Percentiles rank a stretch among this genome's conserved stretches.
phyloP scores from a whole-genome alignment of 2,888 invertebrate genomes.

The Blera fallax region DNA sequence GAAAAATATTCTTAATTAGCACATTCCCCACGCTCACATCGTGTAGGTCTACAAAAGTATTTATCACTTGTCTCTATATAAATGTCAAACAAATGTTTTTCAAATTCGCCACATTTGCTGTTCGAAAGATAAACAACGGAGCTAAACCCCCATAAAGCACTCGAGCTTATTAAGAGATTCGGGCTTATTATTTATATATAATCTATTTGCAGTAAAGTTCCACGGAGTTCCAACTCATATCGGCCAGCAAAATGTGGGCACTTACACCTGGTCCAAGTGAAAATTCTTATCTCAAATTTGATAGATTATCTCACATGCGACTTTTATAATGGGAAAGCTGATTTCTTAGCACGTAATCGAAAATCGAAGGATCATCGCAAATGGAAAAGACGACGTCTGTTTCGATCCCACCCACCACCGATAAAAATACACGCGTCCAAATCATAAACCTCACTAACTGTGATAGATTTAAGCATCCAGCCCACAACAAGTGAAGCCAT shows the following conservation, averaged over 20 bases:
- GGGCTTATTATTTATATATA: not conserved
- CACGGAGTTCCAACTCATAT: not conserved
- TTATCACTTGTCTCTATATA: not conserved
- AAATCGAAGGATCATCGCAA: not conserved
- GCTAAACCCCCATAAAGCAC: not conserved
- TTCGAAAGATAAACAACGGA: not conserved
- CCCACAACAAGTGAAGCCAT: not conserved
- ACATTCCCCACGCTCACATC: not conserved
- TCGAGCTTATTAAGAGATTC: not conserved
- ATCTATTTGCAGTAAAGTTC: not conserved
- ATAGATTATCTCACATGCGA: not conserved
- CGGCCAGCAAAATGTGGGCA: not conserved
- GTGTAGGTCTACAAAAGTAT: not conserved
- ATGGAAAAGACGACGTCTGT: not conserved
- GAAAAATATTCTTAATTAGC: not conserved
- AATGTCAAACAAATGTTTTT: conserved; percentile 10
- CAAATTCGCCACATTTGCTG: not conserved
- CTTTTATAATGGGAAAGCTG: not conserved
- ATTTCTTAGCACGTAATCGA: not conserved
- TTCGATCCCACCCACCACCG: not conserved
- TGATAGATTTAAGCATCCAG: not conserved
- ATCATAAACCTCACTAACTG: conserved; percentile 8
- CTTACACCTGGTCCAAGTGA: not conserved
- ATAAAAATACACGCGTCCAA: not conserved
- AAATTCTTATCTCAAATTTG: not conserved